These are phyloP conservation scores for Catamblyrhynchus diadema DNA, from an alignment of 2,797 vertebrate genomes.

Conservation along the genomic window DNA sequence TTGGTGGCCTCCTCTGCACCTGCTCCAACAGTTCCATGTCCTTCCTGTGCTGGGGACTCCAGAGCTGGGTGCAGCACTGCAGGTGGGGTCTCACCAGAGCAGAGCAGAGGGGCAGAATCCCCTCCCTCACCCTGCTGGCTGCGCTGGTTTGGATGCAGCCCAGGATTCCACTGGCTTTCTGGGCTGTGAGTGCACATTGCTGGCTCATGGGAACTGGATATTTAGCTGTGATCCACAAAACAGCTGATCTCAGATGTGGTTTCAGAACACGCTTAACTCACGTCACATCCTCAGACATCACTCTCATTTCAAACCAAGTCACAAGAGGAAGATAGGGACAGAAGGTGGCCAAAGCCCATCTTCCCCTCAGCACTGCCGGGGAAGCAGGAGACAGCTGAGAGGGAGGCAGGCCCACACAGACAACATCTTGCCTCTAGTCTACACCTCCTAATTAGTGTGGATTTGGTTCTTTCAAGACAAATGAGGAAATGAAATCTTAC, in stretches of 20 bases:
- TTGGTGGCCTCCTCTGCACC: neutral
- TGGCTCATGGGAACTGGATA: neutral
- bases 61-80: neutral
- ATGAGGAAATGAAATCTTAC: neutral
- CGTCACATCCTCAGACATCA: neutral
- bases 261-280: neutral
- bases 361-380: neutral
- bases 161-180: no score
- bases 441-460: neutral
- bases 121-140: rapidly evolving
- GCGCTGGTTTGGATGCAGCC: rapidly evolving
- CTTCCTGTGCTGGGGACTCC: neutral
- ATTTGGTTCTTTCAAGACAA: neutral
- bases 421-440: neutral
- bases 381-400: neutral
- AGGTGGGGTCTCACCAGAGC: neutral
- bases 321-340: rapidly evolving
- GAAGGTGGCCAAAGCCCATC: neutral
- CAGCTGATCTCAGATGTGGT: neutral
- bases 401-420: neutral
- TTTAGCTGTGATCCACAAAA: neutral
- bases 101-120: neutral
- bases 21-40: rapidly evolving
- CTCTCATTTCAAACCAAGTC: neutral
- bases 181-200: neutral